Evolutionary conservation across 2,113 vertebrate genomes (phyloP), one percentile per base, ranked within the genome.

Genomic region (Epinephelus cyanopodus): DNA sequence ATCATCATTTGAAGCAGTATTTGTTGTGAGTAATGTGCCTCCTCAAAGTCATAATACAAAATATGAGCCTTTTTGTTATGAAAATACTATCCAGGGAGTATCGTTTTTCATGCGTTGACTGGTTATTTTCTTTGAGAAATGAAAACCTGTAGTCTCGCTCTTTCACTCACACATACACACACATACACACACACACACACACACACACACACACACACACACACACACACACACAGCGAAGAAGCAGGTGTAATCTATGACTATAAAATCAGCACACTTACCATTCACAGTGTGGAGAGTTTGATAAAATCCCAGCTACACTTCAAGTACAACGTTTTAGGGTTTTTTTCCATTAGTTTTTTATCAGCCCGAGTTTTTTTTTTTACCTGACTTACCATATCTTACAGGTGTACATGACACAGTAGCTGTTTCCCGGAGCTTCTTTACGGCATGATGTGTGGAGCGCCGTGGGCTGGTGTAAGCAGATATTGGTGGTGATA

Each of bases 111-210:
- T 33, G 18, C 48, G 75, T 33, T 79, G 90, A 87, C 88, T 84
- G 86, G 64, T 87, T 84, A 85, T 86, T 90, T 84, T 89, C 58
- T 60, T 17, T 66, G 85, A 86, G 79, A 63, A 84, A 89, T 80
- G 73, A 81, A 77, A 84, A 83, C 54, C 33, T 47, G 33, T 18
- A 1, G 70, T 68, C 27, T 56, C 39, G 1, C 53, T 29, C 53
- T 58, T 39, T 21, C 18, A 1, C n/a, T 9, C 42, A 29, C 67
- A 52, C 77, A 58, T 57, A 77, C 62, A 70, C 45, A 53, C 71
- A 83, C 23, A 33, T 8, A 63, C 3, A 39, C 56, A 53, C 60
- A 69, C 65, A 18, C 65, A 50, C 50, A 56, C 37, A 53, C 57
- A 45, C 47, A 39, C 60, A 69, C 65, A 18, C 65, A 48, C 50